Percentiles rank a stretch among this genome's conserved stretches.
Evolutionary conservation across 2,888 invertebrate species (phyloP).

Genomic region (Scaptomyza reducta): DNA sequence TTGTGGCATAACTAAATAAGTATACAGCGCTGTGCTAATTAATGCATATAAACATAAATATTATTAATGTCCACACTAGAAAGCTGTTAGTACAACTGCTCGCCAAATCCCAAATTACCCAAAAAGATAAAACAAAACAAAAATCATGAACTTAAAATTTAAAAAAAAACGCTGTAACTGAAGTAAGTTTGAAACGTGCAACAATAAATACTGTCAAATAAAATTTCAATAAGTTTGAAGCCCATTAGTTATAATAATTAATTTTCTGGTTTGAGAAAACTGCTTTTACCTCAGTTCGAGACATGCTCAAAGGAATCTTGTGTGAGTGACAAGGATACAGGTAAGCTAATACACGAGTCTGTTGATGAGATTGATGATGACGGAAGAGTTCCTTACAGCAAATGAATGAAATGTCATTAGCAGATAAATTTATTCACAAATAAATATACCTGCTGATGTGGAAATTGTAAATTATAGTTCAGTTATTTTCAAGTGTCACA

Average conservation of each 20-base stretch:
- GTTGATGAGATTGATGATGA: conserved; percentile 23
- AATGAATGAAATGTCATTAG: conserved; percentile 4
- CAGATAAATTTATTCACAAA: conserved; percentile 8
- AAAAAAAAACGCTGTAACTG: conserved; percentile 46
- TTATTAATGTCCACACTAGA: conserved; percentile 37
- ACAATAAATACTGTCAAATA: conserved; percentile 75
- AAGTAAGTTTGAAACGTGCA: conserved; percentile 74
- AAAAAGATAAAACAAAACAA: background rate
- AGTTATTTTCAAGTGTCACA: conserved; percentile 9
- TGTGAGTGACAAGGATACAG: conserved; percentile 12
- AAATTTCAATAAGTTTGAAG: conserved; percentile 10
- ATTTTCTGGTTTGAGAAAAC: too few relatives aligned
- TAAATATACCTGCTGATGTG: conserved; percentile 23
- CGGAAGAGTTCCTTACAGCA: conserved; percentile 14
- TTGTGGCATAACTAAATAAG: conserved; percentile 32
- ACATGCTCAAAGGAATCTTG: background rate
- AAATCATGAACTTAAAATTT: conserved; percentile 19
- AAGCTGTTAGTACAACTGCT: conserved; percentile 28
- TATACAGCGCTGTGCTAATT: conserved; percentile 40
- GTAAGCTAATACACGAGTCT: background rate
- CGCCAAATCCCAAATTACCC: conserved; percentile 3
- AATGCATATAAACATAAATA: conserved; percentile 31
- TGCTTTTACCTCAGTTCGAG: background rate
- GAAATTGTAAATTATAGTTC: conserved; percentile 39
- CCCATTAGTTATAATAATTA: too few relatives aligned